Evolutionary conservation across 1,140 invertebrate genomes (phyloP).

Genomic region (Pachyrhynchus sulphureomaculatus): DNA sequence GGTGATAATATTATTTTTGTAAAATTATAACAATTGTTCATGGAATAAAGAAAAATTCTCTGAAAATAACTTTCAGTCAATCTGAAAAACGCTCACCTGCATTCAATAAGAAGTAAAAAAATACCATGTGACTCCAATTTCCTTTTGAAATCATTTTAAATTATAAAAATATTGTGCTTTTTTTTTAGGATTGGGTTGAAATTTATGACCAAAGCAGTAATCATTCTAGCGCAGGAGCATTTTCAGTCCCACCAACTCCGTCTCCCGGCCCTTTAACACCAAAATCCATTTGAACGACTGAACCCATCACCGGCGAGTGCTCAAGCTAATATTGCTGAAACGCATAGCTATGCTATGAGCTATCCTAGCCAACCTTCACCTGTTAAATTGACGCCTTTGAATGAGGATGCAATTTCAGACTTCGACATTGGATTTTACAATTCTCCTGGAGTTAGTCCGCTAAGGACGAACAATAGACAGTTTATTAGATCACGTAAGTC

Average conservation of each 20-base stretch:
- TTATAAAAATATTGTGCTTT: too few relatives aligned
- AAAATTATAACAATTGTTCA: too few relatives aligned
- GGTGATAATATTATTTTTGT: too few relatives aligned
- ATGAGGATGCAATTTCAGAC: slow-evolving; percentile 50
- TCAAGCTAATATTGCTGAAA: slow-evolving; percentile 22
- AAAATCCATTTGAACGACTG: slow-evolving; percentile 25
- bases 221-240: slow-evolving; percentile 46
- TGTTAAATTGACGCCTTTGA: slow-evolving; percentile 55
- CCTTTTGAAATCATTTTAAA: too few relatives aligned
- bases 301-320: slow-evolving; percentile 18
- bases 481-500: slow-evolving; percentile 43
- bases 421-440: slow-evolving; percentile 38
- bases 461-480: slow-evolving; percentile 37
- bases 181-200: slow-evolving; percentile 45
- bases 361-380: slow-evolving; percentile 47
- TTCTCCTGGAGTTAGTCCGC: slow-evolving; percentile 38
- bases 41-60: too few relatives aligned
- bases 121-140: too few relatives aligned
- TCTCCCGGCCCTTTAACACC: slow-evolving; percentile 43
- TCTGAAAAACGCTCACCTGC: too few relatives aligned
- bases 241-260: slow-evolving; percentile 42
- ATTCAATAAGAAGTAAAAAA: too few relatives aligned
- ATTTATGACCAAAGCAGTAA: slow-evolving; percentile 49
- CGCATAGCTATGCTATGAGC: slow-evolving; percentile 53
- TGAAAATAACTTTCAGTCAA: too few relatives aligned